Conservation (phyloP, 2,113 vertebrate genomes). For the Butorides virescens region DNA sequence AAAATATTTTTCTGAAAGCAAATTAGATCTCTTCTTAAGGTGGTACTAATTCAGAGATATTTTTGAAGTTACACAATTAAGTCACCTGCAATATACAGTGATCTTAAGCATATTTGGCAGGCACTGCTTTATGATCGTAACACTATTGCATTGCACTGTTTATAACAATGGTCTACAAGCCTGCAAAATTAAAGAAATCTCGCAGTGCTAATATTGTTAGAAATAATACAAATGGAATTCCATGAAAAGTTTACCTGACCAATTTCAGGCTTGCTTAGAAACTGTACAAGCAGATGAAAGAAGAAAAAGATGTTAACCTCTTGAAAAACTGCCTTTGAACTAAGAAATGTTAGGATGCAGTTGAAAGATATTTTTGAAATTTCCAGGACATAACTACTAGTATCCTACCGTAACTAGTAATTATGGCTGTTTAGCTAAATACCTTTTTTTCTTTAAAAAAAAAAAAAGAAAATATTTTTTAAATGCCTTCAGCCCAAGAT, state of each 20-base stretch:
- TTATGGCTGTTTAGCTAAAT: not conserved
- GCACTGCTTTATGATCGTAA: not conserved
- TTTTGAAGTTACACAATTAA: not conserved
- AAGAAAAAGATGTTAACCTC: not conserved
- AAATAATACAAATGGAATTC: not conserved
- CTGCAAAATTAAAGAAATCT: not conserved
- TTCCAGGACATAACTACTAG: not conserved
- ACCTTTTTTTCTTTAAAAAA: not conserved
- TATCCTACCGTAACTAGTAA: not conserved
- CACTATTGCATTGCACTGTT: not conserved
- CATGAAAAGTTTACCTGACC: not conserved
- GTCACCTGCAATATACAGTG: not conserved
- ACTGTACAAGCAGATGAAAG: not conserved
- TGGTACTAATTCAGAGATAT: not conserved
- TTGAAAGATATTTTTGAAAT: not conserved
- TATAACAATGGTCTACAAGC: not conserved
- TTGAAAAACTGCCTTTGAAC: not conserved
- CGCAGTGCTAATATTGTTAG: not conserved
- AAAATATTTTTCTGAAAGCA: slow-evolving; percentile 11
- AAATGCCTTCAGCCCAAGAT: not conserved
- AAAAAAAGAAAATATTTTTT: too few relatives aligned
- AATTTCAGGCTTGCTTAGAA: not conserved
- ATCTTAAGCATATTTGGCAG: not conserved
- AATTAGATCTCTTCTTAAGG: not conserved
- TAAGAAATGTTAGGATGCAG: not conserved